These are phyloP conservation scores for Mesitornis unicolor DNA, from an alignment of 2,113 vertebrate species.

Conservation along the genomic window DNA sequence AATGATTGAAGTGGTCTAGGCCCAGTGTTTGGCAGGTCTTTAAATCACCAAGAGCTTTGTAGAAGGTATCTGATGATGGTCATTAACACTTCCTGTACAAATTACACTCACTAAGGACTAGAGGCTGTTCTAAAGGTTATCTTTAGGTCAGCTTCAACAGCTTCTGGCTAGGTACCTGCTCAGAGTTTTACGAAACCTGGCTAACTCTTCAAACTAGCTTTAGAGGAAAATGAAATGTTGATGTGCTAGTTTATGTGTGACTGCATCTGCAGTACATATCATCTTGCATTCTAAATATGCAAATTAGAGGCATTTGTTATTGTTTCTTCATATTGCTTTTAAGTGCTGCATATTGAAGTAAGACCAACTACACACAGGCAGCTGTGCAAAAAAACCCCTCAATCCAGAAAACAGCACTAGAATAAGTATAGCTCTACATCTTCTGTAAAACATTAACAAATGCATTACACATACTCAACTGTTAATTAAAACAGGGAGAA, in stretches of 20 bases:
- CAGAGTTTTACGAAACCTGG: neutral
- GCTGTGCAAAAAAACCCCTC: neutral
- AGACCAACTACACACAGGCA: neutral
- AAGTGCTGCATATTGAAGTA: neutral
- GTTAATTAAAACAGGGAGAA: neutral
- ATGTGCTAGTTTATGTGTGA: neutral
- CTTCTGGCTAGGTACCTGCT: neutral
- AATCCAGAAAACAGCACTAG: neutral
- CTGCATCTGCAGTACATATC: neutral
- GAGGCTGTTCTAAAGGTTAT: constrained; percentile 20
- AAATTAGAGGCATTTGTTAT: neutral
- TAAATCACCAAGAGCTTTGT: constrained; percentile 8
- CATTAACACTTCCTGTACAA: constrained; percentile 30
- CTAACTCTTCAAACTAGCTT: neutral
- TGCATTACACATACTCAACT: neutral
- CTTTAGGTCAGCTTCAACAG: neutral
- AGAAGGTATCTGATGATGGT: neutral
- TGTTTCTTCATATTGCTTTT: neutral
- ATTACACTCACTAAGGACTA: neutral
- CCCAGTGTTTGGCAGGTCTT: neutral
- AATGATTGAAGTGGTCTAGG: constrained; percentile 14
- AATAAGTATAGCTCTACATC: neutral
- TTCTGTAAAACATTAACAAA: neutral
- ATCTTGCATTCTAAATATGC: neutral
- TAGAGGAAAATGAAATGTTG: neutral